Evolutionary conservation across 2,113 vertebrate species (phyloP), one percentile per base, ranked within the genome.

Genomic region (Anoura caudifer): DNA sequence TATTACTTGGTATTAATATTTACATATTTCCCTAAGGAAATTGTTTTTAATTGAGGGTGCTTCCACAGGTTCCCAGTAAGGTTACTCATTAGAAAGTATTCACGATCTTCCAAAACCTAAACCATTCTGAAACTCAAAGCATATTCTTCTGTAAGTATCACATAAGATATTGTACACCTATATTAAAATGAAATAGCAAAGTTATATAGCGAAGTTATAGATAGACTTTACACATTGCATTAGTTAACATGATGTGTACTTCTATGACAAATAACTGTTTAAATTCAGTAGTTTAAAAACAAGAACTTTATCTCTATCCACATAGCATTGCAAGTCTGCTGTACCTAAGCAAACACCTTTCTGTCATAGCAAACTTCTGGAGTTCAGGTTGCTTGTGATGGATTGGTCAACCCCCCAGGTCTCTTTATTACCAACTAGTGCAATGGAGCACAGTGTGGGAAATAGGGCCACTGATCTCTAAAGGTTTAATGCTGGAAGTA

Each of bases 381-480:
- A 81, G 26, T 41, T 14, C 41, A 86, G n/a, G 20, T 17, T 61
- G 19, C 54, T 72, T 70, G 38, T 13, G 82, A 15, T 38, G 12
- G 2, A 20, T 92, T 70, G 41, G 16, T 75, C 33, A 41, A 33
- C 2, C 4, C 11, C 8, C 14, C 50, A 54, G 4, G 7, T 86
- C 10, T 52, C 26, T 76, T 73, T 67, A 19, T 61, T 56, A 82
- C 17, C 45, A 47, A 13, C 20, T 43, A 31, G 16, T 50, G n/a
- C 28, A 76, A 15, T 19, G 6, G 36, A 47, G 5, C 50, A 10
- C 7, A 50, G 1, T 20, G 0, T 54, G 47, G 26, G 7, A 13
- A 82, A 2, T 20, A 77, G 19, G 13, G 31, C 45, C 8, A 26
- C 5, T 69, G 11, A 72, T 45, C 63, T 7, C 15, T 79, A 45